These are phyloP conservation scores for Druon quercuslanigerum DNA, from an alignment of 1,140 invertebrate species.

Conservation along the genomic window DNA sequence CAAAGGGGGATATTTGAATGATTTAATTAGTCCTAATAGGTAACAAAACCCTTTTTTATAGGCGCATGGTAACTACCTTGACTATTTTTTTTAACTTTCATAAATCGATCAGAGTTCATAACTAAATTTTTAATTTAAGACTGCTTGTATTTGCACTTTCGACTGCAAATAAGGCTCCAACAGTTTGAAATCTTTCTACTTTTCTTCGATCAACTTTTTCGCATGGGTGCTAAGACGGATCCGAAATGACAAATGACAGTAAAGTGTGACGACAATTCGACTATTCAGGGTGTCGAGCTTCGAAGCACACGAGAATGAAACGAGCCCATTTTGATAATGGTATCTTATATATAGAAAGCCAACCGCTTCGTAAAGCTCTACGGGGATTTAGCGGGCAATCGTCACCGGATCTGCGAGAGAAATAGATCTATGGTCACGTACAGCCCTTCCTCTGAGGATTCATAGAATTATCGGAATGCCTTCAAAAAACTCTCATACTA, in stretches of 20 bases:
- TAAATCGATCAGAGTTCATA: too few relatives aligned
- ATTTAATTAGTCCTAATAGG: too few relatives aligned
- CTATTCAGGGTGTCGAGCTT: slow-evolving; percentile 42
- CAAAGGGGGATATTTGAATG: too few relatives aligned
- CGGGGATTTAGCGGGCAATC: slow-evolving; percentile 68
- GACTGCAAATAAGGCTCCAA: neutral
- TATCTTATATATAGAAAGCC: slow-evolving; percentile 59
- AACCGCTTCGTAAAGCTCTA: slow-evolving; percentile 62
- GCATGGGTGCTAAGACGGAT: slow-evolving; percentile 38
- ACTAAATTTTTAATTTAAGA: too few relatives aligned
- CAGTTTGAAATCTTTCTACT: neutral
- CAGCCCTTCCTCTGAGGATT: neutral
- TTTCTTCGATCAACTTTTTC: slow-evolving; percentile 31
- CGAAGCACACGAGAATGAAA: slow-evolving; percentile 63
- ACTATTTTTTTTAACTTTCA: too few relatives aligned
- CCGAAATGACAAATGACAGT: slow-evolving; percentile 44
- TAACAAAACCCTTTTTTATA: too few relatives aligned
- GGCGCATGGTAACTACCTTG: too few relatives aligned
- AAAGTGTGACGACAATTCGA: slow-evolving; percentile 44
- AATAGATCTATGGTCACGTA: slow-evolving; percentile 47
- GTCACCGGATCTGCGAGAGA: slow-evolving; percentile 57
- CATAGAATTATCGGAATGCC: neutral
- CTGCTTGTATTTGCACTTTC: too few relatives aligned
- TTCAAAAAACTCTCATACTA: too few relatives aligned
- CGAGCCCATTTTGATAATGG: slow-evolving; percentile 73